Conservation (phyloP, 2,113 vertebrate genomes). For the Reinhardtius hippoglossoides region DNA sequence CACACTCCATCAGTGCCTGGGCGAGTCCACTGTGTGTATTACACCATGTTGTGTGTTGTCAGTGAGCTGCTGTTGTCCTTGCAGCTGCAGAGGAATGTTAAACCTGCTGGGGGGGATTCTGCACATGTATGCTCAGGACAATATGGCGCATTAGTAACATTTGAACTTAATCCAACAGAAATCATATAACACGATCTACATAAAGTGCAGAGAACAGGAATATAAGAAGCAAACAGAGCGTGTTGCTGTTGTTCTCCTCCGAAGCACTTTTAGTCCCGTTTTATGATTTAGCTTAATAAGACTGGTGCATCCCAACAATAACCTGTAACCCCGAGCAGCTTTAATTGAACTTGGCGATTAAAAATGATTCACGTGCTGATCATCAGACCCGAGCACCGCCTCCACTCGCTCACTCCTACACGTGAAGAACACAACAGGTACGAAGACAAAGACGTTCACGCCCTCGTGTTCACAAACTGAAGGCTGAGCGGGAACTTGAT, state of each 20-base stretch:
- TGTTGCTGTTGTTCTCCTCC: no score
- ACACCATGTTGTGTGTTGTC: constrained; percentile 4
- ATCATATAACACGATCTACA: neutral
- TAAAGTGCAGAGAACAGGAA: neutral
- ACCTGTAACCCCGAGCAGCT: constrained; percentile 41
- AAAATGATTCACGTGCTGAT: constrained; percentile 48
- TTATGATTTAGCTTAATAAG: constrained; percentile 43
- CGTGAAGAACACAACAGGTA: constrained; percentile 11
- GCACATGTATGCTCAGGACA: no score
- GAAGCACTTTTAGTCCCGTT: neutral
- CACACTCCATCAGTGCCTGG: constrained; percentile 32
- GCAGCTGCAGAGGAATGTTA: neutral
- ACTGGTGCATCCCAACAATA: constrained; percentile 39
- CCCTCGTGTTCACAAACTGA: neutral
- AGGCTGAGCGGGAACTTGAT: constrained; percentile 11
- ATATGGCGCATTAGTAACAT: neutral
- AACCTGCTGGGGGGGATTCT: no score
- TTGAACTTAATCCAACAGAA: neutral
- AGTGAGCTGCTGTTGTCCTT: constrained; percentile 1
- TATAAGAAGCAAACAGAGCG: neutral
- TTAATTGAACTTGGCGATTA: constrained; percentile 54
- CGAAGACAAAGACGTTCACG: neutral
- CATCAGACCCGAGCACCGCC: constrained; percentile 29
- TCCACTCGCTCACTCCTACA: constrained; percentile 30
- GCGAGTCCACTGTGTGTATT: constrained; percentile 16